Conservation (phyloP, 1,140 invertebrate genomes). For the silkworm (Bombyx mori) region ASM3026992v2 NC_085112.1:7588501-7589000, state of each 20-base stretch:
- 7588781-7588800: slow-evolving; percentile 28
- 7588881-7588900: neutral
- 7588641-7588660: slow-evolving; percentile 15
- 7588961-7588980: too few species aligned
- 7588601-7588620: slow-evolving; percentile 9
- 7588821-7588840: slow-evolving; percentile 9
- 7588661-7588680: slow-evolving; percentile 12
- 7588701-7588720: slow-evolving; percentile 19
- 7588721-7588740: slow-evolving; percentile 42
- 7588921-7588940: too few species aligned
- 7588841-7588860: slow-evolving; percentile 1
- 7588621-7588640: slow-evolving; percentile 8
- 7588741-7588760: slow-evolving; percentile 33
- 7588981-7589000: too few species aligned
- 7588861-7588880: too few species aligned
- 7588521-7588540: slow-evolving; percentile 5
- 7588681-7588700: slow-evolving; percentile 15
- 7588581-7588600: slow-evolving; percentile 4
- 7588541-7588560: slow-evolving; percentile 9
- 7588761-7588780: slow-evolving; percentile 42
- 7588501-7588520: too few species aligned
- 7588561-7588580: slow-evolving; percentile 3
- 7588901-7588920: too few species aligned
- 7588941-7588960: too few species aligned
- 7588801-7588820: slow-evolving; percentile 21